These are phyloP conservation scores for Actinopyga echinites DNA, from an alignment of 53 echinoderm and acorn worm species.

Conservation along the genomic window DNA sequence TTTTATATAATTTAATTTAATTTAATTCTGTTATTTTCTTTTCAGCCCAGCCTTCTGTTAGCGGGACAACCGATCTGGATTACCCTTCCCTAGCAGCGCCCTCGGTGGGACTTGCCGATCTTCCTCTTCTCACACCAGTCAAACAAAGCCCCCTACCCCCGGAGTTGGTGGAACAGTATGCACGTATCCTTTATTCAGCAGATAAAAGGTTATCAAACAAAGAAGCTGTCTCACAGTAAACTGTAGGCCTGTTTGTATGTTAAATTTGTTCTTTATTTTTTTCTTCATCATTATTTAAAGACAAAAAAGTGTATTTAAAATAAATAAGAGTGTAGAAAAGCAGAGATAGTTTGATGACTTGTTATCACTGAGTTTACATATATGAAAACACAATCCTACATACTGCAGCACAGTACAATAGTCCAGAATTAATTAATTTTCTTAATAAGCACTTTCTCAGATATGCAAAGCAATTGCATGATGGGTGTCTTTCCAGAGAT, in stretches of 20 bases:
- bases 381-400: background rate
- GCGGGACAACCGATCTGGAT: slow-evolving; percentile 85
- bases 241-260: no score
- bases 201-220: no score
- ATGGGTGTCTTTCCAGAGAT: slow-evolving; percentile 93
- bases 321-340: no score
- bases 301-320: no score
- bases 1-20: background rate
- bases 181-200: slow-evolving; percentile 83
- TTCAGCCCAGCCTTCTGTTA: slow-evolving; percentile 71
- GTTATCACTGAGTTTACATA: no score
- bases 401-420: background rate
- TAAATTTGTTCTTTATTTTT: no score
- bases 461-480: slow-evolving; percentile 97
- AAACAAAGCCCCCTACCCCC: slow-evolving; percentile 90
- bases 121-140: slow-evolving; percentile 81
- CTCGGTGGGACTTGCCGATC: slow-evolving; percentile 82
- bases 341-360: no score
- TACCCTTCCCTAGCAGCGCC: slow-evolving; percentile 84
- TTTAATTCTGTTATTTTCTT: background rate
- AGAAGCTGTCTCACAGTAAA: no score
- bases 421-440: background rate
- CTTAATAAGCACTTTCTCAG: slow-evolving; percentile 38
- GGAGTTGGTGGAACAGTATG: slow-evolving; percentile 97
- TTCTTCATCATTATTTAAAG: no score